phyloP scores from a whole-genome alignment of 2,888 invertebrate species.

The Patella depressa region DNA sequence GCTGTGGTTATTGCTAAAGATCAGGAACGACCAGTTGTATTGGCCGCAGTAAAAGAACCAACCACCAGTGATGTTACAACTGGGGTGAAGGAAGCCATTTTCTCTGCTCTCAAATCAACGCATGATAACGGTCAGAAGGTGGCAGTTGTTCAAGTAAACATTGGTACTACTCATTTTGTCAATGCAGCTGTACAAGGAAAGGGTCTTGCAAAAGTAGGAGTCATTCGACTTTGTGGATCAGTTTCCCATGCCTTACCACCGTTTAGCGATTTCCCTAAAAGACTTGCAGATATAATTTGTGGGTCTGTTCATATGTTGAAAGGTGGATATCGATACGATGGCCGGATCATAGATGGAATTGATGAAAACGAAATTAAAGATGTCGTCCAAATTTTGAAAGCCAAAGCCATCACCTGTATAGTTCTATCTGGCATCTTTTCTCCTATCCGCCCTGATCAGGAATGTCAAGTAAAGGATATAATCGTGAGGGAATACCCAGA shows the following conservation, averaged over 20 bases:
- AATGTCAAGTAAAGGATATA: constrained; percentile 43
- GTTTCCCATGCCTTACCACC: constrained; percentile 59
- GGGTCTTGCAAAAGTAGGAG: constrained; percentile 55
- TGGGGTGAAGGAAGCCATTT: constrained; percentile 47
- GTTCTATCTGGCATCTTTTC: constrained; percentile 65
- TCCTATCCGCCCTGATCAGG: constrained; percentile 56
- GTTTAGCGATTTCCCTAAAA: constrained; percentile 59
- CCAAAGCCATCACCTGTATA: constrained; percentile 48
- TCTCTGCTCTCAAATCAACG: constrained; percentile 28
- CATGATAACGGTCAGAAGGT: constrained; percentile 8
- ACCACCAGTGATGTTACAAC: constrained; percentile 63
- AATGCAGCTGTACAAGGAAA: constrained; percentile 65
- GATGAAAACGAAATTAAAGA: constrained; percentile 50
- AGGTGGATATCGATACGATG: constrained; percentile 65
- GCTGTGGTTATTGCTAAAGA: constrained; percentile 52
- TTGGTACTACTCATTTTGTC: constrained; percentile 69
- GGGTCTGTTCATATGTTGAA: constrained; percentile 46
- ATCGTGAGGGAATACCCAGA: constrained; percentile 47
- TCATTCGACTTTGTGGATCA: constrained; percentile 63
- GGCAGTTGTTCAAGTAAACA: constrained; percentile 53
- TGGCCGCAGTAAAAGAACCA: constrained; percentile 53
- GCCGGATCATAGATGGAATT: constrained; percentile 49
- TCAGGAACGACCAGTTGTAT: constrained; percentile 32
- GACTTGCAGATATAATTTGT: constrained; percentile 43
- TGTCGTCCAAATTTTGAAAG: constrained; percentile 38